Evolutionary conservation across 1,140 invertebrate species (phyloP), one percentile per base, ranked within the genome.

Genomic region (Rhyzopertha dominica): DNA sequence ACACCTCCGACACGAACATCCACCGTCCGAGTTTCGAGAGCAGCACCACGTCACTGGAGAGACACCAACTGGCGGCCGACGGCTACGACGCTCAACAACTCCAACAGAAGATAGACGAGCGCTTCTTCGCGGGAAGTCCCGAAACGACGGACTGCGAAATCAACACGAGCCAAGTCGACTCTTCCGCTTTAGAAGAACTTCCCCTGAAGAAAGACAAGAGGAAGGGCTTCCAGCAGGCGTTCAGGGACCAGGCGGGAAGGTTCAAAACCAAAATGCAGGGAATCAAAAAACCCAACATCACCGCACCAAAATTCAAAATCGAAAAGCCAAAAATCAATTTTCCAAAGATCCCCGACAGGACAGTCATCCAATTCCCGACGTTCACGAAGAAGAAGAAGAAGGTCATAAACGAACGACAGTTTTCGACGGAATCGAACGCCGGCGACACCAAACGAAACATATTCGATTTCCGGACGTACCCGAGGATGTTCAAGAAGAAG

Each of bases 381-480:
- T 58, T 68, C 14, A 24, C 52, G 56, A 5, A 49, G 41, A 40
- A 38, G 43, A 2, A 47, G 30, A n/a, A 36, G 57, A 43, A 40
- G 41, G 30, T 42, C 50, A 53, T 68, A 9, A 59, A 66, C 30
- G 51, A 63, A 26, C 58, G 62, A 39, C 65, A 72, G 42, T 53
- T 53, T 7, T 74, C 72, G 28, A 73, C 66, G 14, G 72, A 75
- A 46, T 74, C 68, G 23, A 70, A 50, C 30, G 66, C 60, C 0
- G 66, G 63, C 19, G 63, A 66, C 34, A 65, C 71, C 39, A 49
- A 76, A 68, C 58, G 71, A 71, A 67, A 76, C 66, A 60, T 83
- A 75, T 85, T 85, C 63, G 81, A 84, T 59, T 82, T 84, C 46
- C 77, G 78, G 48, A 87, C 85, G 0, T 85, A 83, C 63, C 85